phyloP scores from a whole-genome alignment of 2,888 invertebrate species.

The Mystacides longicornis region DNA sequence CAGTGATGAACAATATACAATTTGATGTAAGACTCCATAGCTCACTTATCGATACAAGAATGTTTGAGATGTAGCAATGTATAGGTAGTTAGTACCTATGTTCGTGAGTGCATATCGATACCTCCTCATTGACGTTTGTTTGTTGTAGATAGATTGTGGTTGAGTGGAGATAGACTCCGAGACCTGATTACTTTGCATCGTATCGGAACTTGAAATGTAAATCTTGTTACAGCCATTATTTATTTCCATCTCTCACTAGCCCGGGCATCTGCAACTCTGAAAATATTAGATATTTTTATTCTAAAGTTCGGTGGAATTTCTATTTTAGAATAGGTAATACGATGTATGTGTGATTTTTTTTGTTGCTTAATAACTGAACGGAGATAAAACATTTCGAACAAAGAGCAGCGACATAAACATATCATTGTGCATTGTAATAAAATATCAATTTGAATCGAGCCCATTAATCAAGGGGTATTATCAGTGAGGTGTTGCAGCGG shows the following conservation, averaged over 20 bases:
- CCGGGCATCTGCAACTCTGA: too few relatives aligned
- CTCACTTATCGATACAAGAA: background rate
- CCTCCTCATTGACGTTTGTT: background rate
- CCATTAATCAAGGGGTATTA: slow-evolving; percentile 10
- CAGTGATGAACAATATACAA: slow-evolving; percentile 4
- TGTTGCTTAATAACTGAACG: too few relatives aligned
- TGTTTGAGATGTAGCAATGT: too few relatives aligned
- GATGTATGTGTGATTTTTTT: background rate
- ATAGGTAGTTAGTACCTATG: background rate
- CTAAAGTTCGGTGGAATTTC: too few relatives aligned
- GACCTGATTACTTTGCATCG: background rate
- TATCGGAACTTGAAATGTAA: background rate
- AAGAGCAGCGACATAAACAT: background rate
- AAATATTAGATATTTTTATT: too few relatives aligned
- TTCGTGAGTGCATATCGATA: too few relatives aligned
- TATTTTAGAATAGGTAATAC: too few relatives aligned
- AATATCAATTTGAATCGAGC: slow-evolving; percentile 6
- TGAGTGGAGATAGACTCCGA: background rate
- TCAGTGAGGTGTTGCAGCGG: slow-evolving; percentile 3
- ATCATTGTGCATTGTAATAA: background rate
- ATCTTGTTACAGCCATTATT: too few relatives aligned
- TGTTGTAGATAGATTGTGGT: background rate
- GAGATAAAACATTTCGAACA: too few relatives aligned
- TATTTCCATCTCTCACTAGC: too few relatives aligned
- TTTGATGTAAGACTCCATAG: background rate